A percentile compares a stretch with the other conserved stretches of the same genome.
These are phyloP conservation scores for Prionace glauca DNA, from an alignment of 2,797 vertebrate species.

Conservation along the genomic window DNA sequence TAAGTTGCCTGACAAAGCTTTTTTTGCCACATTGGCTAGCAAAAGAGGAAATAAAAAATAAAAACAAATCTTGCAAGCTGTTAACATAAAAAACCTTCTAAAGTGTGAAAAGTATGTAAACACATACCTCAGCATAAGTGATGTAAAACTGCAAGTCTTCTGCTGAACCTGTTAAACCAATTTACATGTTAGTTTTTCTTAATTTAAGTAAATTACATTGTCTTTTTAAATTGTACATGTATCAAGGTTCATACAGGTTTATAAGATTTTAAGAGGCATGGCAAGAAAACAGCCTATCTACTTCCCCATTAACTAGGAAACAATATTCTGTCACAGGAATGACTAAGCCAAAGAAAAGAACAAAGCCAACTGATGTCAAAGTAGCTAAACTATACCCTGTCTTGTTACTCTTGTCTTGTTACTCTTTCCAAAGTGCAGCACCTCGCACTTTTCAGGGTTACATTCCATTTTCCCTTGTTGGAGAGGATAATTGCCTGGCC, in stretches of 20 bases:
- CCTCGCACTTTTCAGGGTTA: no score
- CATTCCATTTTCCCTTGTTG: no score
- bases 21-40: neutral
- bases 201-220: neutral
- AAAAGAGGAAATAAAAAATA: neutral
- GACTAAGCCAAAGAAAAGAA: neutral
- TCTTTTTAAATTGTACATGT: neutral
- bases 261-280: neutral
- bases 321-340: neutral
- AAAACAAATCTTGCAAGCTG: neutral
- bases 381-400: neutral
- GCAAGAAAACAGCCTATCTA: neutral
- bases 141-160: conserved; percentile 84
- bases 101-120: neutral
- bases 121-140: conserved; percentile 89
- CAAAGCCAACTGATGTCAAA: neutral
- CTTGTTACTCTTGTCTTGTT: no score
- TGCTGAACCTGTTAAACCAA: conserved; percentile 59
- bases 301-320: neutral
- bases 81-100: neutral
- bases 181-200: neutral
- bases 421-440: no score
- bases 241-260: neutral
- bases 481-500: no score
- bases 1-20: neutral